phyloP scores from a whole-genome alignment of 1,140 invertebrate genomes.

The Drosophila saltans region DNA sequence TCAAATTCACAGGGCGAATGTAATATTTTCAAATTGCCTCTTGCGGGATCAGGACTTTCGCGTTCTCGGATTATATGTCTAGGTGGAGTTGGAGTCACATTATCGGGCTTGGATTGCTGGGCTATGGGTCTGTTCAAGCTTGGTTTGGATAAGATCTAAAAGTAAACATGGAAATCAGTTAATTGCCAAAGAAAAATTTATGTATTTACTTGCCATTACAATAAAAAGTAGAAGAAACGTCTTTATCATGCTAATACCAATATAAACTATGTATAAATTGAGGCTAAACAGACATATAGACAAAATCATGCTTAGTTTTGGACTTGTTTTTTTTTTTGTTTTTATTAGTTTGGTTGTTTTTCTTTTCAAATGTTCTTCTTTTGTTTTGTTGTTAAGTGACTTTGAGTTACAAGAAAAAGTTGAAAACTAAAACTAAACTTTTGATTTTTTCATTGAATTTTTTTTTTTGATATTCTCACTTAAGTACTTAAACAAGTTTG shows the following conservation, averaged over 20 bases:
- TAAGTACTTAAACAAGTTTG: constrained; percentile 66
- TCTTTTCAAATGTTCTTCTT: constrained; percentile 33
- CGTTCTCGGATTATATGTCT: not conserved
- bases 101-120: too few species aligned
- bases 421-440: constrained; percentile 43
- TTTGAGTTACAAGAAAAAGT: constrained; percentile 67
- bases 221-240: not conserved
- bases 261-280: not conserved
- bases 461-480: constrained; percentile 38
- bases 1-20: constrained; percentile 29
- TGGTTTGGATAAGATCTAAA: not conserved
- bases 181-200: not conserved
- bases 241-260: not conserved
- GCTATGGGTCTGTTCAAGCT: not conserved
- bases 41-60: not conserved
- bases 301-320: constrained; percentile 2
- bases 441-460: constrained; percentile 20
- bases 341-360: constrained; percentile 6
- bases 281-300: not conserved
- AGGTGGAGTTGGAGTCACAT: not conserved
- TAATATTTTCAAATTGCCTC: constrained; percentile 15
- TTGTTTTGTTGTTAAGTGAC: constrained; percentile 42
- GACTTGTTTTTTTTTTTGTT: constrained; percentile 1
- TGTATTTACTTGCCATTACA: not conserved
- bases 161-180: not conserved